Evolutionary conservation across 2,888 invertebrate genomes (phyloP).

Genomic region (Buathra laborator): DNA sequence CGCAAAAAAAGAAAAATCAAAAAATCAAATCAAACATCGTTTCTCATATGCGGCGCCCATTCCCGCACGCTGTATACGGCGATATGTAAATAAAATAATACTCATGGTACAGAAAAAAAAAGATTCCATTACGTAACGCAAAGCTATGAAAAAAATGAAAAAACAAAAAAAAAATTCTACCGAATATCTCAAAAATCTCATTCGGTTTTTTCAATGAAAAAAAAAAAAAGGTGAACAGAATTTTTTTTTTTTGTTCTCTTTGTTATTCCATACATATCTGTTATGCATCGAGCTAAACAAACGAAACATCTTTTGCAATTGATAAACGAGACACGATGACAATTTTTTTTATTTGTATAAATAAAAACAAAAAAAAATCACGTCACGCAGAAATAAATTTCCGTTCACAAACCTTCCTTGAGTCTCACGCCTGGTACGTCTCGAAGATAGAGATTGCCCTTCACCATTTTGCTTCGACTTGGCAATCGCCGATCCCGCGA

Average conservation of each 20-base stretch:
- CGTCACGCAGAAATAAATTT: not conserved
- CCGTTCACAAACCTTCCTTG: slow-evolving; percentile 72
- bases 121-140: slow-evolving; percentile 22
- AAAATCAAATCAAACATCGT: slow-evolving; percentile 40
- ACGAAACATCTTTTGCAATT: not conserved
- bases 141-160: slow-evolving; percentile 4
- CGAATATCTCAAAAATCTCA: no score
- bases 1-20: not conserved
- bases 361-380: not conserved
- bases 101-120: not conserved
- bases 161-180: not conserved
- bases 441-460: slow-evolving; percentile 64
- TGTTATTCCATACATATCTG: not conserved
- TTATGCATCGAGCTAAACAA: not conserved
- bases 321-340: not conserved
- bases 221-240: no score
- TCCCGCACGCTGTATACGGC: not conserved
- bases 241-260: not conserved
- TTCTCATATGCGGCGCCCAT: not conserved
- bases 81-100: slow-evolving; percentile 30
- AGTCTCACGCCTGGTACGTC: slow-evolving; percentile 72
- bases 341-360: not conserved
- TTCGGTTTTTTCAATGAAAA: no score
- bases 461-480: slow-evolving; percentile 64
- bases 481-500: not conserved